phyloP scores from a whole-genome alignment of 2,888 invertebrate genomes.

The Sabellastarte sp. region DNA sequence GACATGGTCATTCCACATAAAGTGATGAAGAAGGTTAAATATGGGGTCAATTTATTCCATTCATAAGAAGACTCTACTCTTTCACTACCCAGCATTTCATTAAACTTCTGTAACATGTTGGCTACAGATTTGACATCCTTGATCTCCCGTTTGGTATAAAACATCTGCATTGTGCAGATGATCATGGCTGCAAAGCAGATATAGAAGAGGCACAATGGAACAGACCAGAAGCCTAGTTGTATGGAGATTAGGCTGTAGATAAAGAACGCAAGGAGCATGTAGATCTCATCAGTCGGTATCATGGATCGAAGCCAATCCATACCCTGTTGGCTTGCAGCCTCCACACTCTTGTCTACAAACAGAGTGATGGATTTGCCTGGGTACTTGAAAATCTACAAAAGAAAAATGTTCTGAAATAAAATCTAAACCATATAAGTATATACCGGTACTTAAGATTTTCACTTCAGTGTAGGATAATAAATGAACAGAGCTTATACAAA shows the following conservation, averaged over 20 bases:
- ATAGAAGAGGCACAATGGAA: constrained; percentile 63
- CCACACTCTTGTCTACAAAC: constrained; percentile 41
- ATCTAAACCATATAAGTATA: too few relatives aligned
- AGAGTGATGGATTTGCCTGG: constrained; percentile 42
- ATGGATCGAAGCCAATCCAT: constrained; percentile 43
- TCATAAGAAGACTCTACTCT: constrained; percentile 81
- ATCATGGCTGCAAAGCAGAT: constrained; percentile 75
- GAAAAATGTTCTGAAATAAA: too few relatives aligned
- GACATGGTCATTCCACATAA: constrained; percentile 74
- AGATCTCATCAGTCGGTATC: constrained; percentile 63
- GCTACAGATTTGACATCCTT: constrained; percentile 59
- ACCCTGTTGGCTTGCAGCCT: constrained; percentile 50
- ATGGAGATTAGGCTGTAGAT: constrained; percentile 72
- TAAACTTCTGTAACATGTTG: constrained; percentile 77
- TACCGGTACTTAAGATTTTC: too few relatives aligned
- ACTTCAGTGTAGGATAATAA: too few relatives aligned
- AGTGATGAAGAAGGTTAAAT: constrained; percentile 76
- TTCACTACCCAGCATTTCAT: constrained; percentile 71
- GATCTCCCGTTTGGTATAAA: constrained; percentile 66
- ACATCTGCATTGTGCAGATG: constrained; percentile 79
- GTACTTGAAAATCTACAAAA: constrained; percentile 41
- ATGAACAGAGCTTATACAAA: too few relatives aligned
- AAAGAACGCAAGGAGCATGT: constrained; percentile 69
- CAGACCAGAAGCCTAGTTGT: constrained; percentile 70
- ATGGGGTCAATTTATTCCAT: constrained; percentile 78